These are phyloP conservation scores for Diplodus sargus DNA, from an alignment of 2,797 vertebrate species.

Conservation along the genomic window DNA sequence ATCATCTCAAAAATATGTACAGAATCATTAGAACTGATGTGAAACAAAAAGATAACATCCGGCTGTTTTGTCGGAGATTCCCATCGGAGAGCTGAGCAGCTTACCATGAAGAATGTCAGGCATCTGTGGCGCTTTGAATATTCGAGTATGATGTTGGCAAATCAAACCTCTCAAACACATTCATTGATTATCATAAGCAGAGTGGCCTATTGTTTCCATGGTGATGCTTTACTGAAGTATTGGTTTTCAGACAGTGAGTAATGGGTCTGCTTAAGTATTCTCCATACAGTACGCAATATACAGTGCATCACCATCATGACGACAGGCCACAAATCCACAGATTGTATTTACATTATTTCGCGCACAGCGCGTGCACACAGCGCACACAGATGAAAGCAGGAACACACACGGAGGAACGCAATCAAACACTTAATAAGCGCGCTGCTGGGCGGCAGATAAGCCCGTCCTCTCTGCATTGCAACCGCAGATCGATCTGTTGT, in stretches of 20 bases:
- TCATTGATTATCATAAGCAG: constrained; percentile 40
- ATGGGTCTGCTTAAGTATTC: constrained; percentile 45
- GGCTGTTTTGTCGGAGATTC: neutral
- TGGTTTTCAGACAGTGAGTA: constrained; percentile 55
- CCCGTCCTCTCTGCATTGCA: neutral
- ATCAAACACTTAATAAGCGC: constrained; percentile 35
- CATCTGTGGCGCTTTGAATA: neutral
- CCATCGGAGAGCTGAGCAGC: neutral
- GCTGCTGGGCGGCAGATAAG: constrained; percentile 45
- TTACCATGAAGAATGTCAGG: constrained; percentile 8
- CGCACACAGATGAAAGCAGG: neutral
- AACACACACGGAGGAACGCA: constrained; percentile 18
- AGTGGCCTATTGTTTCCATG: constrained; percentile 56
- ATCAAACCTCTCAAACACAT: constrained; percentile 11
- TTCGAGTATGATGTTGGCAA: constrained; percentile 16
- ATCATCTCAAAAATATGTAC: neutral
- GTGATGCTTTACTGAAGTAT: constrained; percentile 37
- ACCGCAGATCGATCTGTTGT: constrained; percentile 47
- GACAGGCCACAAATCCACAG: constrained; percentile 13
- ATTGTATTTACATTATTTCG: constrained; percentile 2
- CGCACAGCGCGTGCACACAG: neutral
- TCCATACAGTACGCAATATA: constrained; percentile 27
- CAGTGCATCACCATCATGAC: constrained; percentile 7
- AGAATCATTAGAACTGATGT: neutral
- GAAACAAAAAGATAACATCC: constrained; percentile 1